Evolutionary conservation across 2,797 vertebrate species (phyloP).

Genomic region (Smutsia temminckii): DNA sequence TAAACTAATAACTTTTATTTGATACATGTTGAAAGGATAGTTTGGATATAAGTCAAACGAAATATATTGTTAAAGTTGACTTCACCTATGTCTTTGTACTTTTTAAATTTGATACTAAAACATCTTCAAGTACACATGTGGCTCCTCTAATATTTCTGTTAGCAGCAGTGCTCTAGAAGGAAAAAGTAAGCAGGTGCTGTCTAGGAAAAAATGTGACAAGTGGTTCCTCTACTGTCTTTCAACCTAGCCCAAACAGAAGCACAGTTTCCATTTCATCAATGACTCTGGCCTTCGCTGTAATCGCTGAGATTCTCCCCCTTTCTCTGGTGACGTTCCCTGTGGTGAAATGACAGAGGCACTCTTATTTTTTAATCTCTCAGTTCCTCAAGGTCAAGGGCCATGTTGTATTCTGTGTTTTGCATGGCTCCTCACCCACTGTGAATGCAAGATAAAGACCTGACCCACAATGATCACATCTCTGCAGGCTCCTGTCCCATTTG

Average conservation of each 20-base stretch:
- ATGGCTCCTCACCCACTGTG: background rate
- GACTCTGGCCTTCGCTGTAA: background rate
- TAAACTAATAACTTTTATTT: conserved; percentile 21
- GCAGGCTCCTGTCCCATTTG: background rate
- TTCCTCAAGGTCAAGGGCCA: background rate
- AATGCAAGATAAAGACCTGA: background rate
- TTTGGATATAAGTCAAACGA: background rate
- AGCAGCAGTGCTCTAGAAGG: background rate
- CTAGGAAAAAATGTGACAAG: background rate
- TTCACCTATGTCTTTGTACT: background rate
- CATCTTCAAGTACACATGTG: background rate
- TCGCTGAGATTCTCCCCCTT: background rate
- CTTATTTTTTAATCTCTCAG: background rate
- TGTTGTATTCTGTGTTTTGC: background rate
- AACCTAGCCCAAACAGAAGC: background rate
- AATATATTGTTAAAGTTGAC: background rate
- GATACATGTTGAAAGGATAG: background rate
- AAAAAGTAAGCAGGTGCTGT: conserved; percentile 8
- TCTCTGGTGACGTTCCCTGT: background rate
- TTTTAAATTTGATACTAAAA: background rate
- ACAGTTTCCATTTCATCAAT: background rate
- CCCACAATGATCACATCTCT: background rate
- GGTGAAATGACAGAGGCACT: background rate
- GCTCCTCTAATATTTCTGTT: background rate
- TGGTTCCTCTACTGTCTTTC: background rate